These are phyloP conservation scores for Drosophila azteca DNA, from an alignment of 1,140 invertebrate genomes.

Conservation along the genomic window DNA sequence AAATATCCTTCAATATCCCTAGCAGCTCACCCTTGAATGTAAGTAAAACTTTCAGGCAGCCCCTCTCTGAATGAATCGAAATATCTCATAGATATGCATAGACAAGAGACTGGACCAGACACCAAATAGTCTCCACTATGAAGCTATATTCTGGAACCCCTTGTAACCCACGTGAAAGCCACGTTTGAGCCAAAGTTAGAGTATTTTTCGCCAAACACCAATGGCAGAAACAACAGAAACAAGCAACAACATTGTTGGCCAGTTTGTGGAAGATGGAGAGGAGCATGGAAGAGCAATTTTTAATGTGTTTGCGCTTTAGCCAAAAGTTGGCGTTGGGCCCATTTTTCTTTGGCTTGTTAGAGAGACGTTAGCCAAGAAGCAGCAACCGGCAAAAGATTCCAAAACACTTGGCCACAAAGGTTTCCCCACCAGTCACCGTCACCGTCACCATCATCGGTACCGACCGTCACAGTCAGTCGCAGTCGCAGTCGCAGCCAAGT, in stretches of 20 bases:
- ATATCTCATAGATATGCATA: no score
- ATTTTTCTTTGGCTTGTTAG: constrained; percentile 83
- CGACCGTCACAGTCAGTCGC: neutral
- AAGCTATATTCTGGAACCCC: no score
- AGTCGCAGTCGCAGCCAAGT: constrained; percentile 43
- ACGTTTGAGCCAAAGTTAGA: neutral
- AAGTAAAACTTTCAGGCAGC: no score
- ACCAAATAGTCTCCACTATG: no score
- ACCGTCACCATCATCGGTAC: no score
- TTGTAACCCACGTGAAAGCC: no score
- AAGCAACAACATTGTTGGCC: constrained; percentile 21
- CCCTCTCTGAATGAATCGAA: no score
- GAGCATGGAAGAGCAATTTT: constrained; percentile 63
- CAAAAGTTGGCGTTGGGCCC: constrained; percentile 80
- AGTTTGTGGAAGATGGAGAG: constrained; percentile 8
- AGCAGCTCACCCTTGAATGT: no score
- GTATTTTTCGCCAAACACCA: constrained; percentile 31
- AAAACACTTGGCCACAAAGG: no score
- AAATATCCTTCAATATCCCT: no score
- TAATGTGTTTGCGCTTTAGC: constrained; percentile 81
- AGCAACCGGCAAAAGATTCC: constrained; percentile 4
- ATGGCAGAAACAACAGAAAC: constrained; percentile 18
- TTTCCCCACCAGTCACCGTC: no score
- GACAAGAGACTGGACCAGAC: no score
- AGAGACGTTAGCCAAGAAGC: constrained; percentile 41